Base-by-base conservation (phyloP, 2,888 invertebrate genomes). In the Ceraclea dissimilis region DNA sequence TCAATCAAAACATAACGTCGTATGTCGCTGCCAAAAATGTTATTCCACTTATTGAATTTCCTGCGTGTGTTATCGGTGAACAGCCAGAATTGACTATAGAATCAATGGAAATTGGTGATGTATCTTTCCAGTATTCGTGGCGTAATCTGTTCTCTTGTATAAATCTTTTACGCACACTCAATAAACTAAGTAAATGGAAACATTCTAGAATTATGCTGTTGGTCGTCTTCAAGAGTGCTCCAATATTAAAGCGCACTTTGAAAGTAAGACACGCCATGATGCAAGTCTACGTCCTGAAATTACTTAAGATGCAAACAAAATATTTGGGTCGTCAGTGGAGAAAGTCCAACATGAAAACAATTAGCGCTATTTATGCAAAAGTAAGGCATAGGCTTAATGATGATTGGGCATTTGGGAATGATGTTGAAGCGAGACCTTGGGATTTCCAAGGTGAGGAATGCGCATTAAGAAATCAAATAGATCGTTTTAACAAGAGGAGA, bases 371-470 rank as follows among this genome's bases (percentile, higher is more conserved):
- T 68, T 99, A 99, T 71, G 90, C 94, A 57, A 97, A 98, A 79
- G 93, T 93, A 2, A 81, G 96, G 21, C 96, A 97, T 75, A 83
- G 97, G 54, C 79, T 99, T 46, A 98, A 97, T 68, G 99, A 99
- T 70, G 99, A 99, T 72, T 99, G 99, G 99, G 99, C 99, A 2
- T 99, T 92, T 78, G 98, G 98, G 53, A 99, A 99, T 77, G 92
- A 97, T 78, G 83, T 97, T 66, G 96, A 98, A 75, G 96, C 96
- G 0, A 81, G 95, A 59, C 97, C 97, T 1, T 97, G 96, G 96
- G 97, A 99, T 71, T 98, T 93, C 66, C 91, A 99, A 75, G 93
- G 92, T 31, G 98, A 99, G 71, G 99, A 99, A 70, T 94, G 95
- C 71, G 88, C 93, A 11, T 75, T 99, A 56, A 82, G 97, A 60